Conservation (phyloP, 2,888 invertebrate genomes). For the Cataglyphis rosenhaueri region DNA sequence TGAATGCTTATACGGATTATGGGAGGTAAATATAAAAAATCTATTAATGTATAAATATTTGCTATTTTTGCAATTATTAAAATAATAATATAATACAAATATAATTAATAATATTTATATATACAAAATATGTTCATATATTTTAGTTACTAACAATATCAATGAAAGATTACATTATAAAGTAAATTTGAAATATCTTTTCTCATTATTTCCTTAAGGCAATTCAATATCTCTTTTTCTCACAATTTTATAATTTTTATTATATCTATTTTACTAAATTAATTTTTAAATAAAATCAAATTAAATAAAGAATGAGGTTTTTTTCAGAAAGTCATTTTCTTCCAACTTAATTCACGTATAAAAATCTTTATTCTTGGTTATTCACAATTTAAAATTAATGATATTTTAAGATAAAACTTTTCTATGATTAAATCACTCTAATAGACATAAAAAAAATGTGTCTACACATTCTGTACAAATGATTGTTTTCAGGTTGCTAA, state of each 20-base stretch:
- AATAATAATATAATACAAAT: neutral
- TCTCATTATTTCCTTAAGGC: neutral
- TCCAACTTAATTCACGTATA: neutral
- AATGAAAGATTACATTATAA: no score
- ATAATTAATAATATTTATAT: neutral
- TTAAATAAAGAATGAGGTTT: neutral
- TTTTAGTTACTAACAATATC: no score
- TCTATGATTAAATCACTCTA: neutral
- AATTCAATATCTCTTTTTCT: neutral
- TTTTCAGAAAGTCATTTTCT: neutral
- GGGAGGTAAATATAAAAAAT: slow-evolving; percentile 49
- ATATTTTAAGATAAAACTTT: neutral
- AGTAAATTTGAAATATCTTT: no score
- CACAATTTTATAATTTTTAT: neutral
- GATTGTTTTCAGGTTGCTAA: slow-evolving; percentile 32
- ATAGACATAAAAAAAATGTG: neutral
- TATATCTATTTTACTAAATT: neutral
- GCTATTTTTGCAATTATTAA: neutral
- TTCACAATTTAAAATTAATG: no score
- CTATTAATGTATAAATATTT: neutral
- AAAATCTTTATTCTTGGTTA: no score
- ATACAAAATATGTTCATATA: no score
- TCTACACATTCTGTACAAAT: neutral
- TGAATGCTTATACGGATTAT: slow-evolving; percentile 53
- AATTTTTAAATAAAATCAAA: neutral